Percentiles rank a stretch among this genome's conserved stretches.
Conservation (phyloP, 1,140 invertebrate genomes). For the Ips nitidus region DNA sequence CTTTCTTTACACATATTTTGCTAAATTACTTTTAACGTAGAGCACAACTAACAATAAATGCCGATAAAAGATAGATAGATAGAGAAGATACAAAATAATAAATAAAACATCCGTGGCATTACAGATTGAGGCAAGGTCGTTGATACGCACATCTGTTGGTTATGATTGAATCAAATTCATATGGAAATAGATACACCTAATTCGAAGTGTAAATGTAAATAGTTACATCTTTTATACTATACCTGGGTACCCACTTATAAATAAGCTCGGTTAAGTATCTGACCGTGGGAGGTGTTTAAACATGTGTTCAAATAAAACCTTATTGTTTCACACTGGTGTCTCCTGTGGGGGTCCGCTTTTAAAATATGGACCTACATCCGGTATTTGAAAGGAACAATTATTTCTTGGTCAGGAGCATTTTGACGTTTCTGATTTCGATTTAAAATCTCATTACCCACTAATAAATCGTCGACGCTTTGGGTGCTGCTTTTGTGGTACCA, state of each 20-base stretch:
- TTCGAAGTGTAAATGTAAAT: conserved; percentile 31
- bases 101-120: too few relatives aligned
- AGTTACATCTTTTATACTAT: conserved; percentile 27
- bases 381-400: conserved; percentile 14
- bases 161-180: conserved; percentile 6
- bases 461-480: not conserved
- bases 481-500: too few relatives aligned
- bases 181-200: conserved; percentile 28
- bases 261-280: conserved; percentile 17
- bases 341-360: conserved; percentile 36
- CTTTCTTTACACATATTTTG: too few relatives aligned
- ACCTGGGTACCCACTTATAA: conserved; percentile 28
- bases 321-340: conserved; percentile 45
- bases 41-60: too few relatives aligned
- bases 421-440: conserved; percentile 1
- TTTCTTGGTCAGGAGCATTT: not conserved
- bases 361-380: conserved; percentile 20
- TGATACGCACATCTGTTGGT: too few relatives aligned
- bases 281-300: conserved; percentile 45
- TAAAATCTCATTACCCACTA: not conserved
- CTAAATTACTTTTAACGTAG: too few relatives aligned
- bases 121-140: too few relatives aligned
- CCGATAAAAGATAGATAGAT: too few relatives aligned
- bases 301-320: conserved; percentile 50
- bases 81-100: too few relatives aligned